Conservation (phyloP, 2,113 vertebrate genomes). For the Mola mola region DNA sequence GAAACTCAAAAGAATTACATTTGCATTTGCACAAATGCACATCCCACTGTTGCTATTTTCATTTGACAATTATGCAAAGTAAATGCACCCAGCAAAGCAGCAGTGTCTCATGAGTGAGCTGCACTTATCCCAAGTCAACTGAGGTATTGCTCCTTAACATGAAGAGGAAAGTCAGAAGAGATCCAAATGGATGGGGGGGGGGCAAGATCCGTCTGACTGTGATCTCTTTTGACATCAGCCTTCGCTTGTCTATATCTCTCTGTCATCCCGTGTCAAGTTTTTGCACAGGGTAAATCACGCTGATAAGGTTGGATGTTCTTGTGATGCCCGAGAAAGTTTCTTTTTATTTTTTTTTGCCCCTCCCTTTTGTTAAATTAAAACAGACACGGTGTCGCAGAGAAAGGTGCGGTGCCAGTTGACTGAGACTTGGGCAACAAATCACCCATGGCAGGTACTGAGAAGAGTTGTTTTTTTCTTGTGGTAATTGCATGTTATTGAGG, state of each 20-base stretch:
- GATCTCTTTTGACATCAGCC: constrained; percentile 73
- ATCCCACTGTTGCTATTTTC: constrained; percentile 23
- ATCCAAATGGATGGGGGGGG: constrained; percentile 42
- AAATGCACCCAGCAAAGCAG: constrained; percentile 20
- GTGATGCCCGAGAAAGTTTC: constrained; percentile 59
- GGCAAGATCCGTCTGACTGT: constrained; percentile 40
- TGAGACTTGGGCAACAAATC: constrained; percentile 57
- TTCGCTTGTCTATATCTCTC: constrained; percentile 66
- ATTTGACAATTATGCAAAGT: constrained; percentile 32
- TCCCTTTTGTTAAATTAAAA: constrained; percentile 61
- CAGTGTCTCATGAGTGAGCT: constrained; percentile 16
- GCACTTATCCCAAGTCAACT: constrained; percentile 38
- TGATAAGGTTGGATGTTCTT: constrained; percentile 71
- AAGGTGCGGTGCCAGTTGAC: constrained; percentile 52
- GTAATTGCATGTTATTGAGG: constrained; percentile 65
- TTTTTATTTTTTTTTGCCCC: not conserved
- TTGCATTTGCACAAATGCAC: constrained; percentile 16
- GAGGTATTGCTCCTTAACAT: constrained; percentile 47
- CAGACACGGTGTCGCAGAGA: constrained; percentile 41
- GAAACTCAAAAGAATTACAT: constrained; percentile 28
- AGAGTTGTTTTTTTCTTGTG: constrained; percentile 61
- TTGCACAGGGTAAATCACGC: constrained; percentile 60
- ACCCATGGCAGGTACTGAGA: constrained; percentile 48
- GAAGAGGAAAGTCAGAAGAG: constrained; percentile 39
- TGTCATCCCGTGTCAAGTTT: constrained; percentile 69